Evolutionary conservation across 2,113 vertebrate species (phyloP).

Genomic region (Rhabdomys dilectus): DNA sequence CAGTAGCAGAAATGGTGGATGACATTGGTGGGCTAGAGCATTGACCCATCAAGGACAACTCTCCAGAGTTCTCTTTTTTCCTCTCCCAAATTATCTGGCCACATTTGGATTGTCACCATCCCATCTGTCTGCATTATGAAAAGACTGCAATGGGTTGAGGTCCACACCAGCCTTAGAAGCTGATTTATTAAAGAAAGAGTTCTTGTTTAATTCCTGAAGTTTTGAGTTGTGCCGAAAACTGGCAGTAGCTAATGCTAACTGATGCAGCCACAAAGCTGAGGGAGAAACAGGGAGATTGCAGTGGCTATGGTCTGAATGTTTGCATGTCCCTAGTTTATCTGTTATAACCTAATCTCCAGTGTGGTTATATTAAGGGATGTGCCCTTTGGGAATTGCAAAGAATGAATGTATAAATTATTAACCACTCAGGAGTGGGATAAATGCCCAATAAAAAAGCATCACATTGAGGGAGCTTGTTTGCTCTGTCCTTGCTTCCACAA

Average conservation of each 20-base stretch:
- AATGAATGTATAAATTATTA: neutral
- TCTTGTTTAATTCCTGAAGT: neutral
- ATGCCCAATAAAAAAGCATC: neutral
- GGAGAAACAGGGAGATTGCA: neutral
- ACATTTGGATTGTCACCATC: neutral
- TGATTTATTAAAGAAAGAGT: fast-evolving
- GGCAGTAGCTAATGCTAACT: neutral
- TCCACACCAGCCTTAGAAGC: neutral
- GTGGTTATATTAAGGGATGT: neutral
- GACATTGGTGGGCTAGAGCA: neutral
- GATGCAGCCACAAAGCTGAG: neutral
- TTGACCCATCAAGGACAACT: neutral
- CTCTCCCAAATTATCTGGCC: neutral
- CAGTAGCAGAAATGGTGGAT: neutral
- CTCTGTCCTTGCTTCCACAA: neutral
- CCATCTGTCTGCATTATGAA: neutral
- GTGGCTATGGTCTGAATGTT: neutral
- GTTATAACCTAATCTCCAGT: neutral
- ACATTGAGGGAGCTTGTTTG: neutral
- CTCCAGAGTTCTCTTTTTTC: neutral
- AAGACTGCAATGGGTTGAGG: neutral
- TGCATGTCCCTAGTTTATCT: neutral
- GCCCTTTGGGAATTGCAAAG: neutral
- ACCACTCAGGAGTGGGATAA: neutral
- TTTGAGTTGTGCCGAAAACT: neutral